Base-by-base conservation (phyloP, 2,113 vertebrate genomes). In the Verasper variegatus region DNA sequence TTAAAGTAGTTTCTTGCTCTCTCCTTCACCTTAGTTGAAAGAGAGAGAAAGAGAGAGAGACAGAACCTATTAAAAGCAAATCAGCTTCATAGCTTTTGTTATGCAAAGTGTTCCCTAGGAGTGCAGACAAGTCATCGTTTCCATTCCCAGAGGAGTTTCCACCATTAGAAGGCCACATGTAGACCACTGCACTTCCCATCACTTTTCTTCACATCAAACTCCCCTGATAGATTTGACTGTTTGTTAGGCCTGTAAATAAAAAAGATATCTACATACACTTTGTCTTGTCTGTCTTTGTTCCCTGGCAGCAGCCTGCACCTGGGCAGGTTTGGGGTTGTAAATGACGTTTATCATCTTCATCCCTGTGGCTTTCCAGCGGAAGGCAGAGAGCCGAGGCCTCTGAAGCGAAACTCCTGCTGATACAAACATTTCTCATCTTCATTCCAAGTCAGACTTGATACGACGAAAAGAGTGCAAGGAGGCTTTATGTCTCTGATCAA, bases 341-440 rank as follows among this genome's bases (percentile, higher is more conserved):
- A 51, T 18, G 17, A 49, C 47, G 5, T 5, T 15, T 49, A 51
- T 51, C 17, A 6, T 2, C 47, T 51, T 51, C 63, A 68, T 81
- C 58, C 40, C 45, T 1, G 10, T 1, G 26, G 37, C 68, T 42
- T 65, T 54, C 26, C 5, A 3, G 7, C 7, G 12, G 49, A 35
- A 70, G 49, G 49, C 62, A 56, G n/a, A 57, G 49, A 12, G 55
- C 23, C 0, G 40, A 65, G 15, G 51, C 73, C 47, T 76, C 65
- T 82, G 40, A 42, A 42, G 40, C 11, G 3, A 42, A 42, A 3
- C 40, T 42, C 40, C 40, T 42, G 40, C 40, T 13, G 82, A 85
- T 78, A 71, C 74, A 71, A 78, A 75, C 70, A 61, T 66, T 74
- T 80, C 68, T 78, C 72, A 77, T 81, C 75, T 68, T 63, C 71